Conservation (phyloP, 92 coral and sea anemone genomes). For the Montipora capitata region DNA sequence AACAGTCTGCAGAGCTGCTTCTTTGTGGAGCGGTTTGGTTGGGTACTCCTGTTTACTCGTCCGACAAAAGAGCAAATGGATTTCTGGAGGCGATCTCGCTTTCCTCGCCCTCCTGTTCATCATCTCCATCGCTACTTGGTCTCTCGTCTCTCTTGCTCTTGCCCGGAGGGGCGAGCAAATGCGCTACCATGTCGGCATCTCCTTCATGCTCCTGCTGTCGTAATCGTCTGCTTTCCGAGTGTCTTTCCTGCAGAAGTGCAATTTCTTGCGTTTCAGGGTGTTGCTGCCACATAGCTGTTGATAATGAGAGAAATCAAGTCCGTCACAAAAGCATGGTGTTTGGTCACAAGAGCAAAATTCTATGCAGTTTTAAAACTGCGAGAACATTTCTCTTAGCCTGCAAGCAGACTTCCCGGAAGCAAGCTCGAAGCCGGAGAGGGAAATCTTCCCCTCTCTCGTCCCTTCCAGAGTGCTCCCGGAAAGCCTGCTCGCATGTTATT, state of each 20-base stretch:
- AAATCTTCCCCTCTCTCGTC: no score
- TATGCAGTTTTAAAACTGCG: no score
- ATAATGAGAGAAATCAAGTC: background rate
- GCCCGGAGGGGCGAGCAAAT: conserved; percentile 62
- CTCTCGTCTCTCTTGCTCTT: conserved; percentile 43
- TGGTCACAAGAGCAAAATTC: no score
- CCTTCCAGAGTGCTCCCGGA: no score
- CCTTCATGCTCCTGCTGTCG: conserved; percentile 77
- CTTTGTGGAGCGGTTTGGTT: no score
- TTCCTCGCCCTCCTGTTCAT: conserved; percentile 75
- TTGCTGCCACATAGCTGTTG: conserved; percentile 84
- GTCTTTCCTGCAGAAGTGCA: conserved; percentile 82
- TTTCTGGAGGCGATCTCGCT: conserved; percentile 67
- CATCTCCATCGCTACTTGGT: conserved; percentile 75
- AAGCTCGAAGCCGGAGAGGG: no score
- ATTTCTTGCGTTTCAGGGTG: conserved; percentile 86
- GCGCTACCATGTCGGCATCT: conserved; percentile 37
- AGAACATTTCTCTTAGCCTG: no score
- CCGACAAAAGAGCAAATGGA: conserved; percentile 87
- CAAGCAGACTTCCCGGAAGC: no score
- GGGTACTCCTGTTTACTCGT: conserved; percentile 62
- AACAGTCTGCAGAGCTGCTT: no score
- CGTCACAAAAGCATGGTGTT: no score
- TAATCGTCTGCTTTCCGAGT: conserved; percentile 64
- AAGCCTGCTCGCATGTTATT: no score